phyloP scores from a whole-genome alignment of 2,797 vertebrate genomes.

The Vultur gryphus region DNA sequence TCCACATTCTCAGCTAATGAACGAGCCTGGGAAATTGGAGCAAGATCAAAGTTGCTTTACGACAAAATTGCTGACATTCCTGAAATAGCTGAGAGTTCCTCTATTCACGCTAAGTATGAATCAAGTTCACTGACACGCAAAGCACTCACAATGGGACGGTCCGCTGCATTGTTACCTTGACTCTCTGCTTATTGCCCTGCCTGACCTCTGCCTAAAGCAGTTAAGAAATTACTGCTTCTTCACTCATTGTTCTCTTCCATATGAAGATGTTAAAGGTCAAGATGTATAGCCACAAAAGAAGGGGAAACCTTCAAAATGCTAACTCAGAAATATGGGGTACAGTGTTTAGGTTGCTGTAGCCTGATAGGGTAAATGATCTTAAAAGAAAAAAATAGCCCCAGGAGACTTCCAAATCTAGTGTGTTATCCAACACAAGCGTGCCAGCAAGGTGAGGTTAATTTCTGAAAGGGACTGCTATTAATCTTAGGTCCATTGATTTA shows the following conservation, averaged over 20 bases:
- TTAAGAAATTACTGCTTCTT: conserved; percentile 49
- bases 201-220: conserved; percentile 53
- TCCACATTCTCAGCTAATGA: conserved; percentile 61
- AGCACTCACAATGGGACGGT: conserved; percentile 10
- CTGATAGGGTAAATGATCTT: not conserved
- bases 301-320: not conserved
- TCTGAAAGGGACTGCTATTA: not conserved
- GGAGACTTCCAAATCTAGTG: not conserved
- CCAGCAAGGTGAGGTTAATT: not conserved
- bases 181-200: conserved; percentile 54
- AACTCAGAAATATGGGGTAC: not conserved
- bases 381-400: not conserved
- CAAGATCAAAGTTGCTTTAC: conserved; percentile 70
- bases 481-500: not conserved
- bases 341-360: not conserved
- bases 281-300: not conserved
- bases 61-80: conserved; percentile 76
- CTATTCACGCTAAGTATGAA: conserved; percentile 66
- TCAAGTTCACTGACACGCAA: conserved; percentile 75
- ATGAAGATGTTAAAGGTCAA: conserved; percentile 50
- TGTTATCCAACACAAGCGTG: not conserved
- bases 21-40: conserved; percentile 64
- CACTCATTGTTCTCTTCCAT: not conserved
- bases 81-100: conserved; percentile 70
- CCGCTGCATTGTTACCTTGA: conserved; percentile 67